These are phyloP conservation scores for Catostylus mosaicus DNA, from an alignment of 30 jellyfish, hydroid and myxozoan species.

Conservation along the genomic window DNA sequence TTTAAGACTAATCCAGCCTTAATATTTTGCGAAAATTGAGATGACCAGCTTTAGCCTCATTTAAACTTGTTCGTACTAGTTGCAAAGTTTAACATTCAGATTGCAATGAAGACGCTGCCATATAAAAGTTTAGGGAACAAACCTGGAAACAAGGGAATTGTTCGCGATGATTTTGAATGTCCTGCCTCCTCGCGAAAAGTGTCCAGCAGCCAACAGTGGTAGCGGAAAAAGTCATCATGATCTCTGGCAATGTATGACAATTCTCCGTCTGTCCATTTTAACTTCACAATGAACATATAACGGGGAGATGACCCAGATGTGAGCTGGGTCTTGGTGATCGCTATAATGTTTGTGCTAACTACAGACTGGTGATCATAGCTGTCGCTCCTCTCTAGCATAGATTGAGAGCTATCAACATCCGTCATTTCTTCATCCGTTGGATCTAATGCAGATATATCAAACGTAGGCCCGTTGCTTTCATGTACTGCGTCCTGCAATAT, in stretches of 20 bases:
- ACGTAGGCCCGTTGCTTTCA: background rate
- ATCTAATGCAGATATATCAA: background rate
- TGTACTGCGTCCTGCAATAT: background rate
- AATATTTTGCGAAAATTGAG: too few relatives aligned
- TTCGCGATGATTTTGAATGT: background rate
- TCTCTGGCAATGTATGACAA: constrained; percentile 45
- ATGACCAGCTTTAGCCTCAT: too few relatives aligned
- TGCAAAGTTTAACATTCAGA: too few relatives aligned
- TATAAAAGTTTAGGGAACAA: too few relatives aligned
- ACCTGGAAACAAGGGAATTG: constrained; percentile 75
- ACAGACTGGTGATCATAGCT: background rate
- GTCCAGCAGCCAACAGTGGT: constrained; percentile 76
- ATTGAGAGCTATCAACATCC: background rate
- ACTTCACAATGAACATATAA: constrained; percentile 46
- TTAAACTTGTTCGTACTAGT: too few relatives aligned
- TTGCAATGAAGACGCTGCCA: too few relatives aligned
- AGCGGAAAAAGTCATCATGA: constrained; percentile 69
- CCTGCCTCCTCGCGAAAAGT: constrained; percentile 70
- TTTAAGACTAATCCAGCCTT: too few relatives aligned
- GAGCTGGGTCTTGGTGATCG: constrained; percentile 33
- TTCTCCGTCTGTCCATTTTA: constrained; percentile 51
- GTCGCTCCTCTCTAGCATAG: background rate
- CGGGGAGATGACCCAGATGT: constrained; percentile 61
- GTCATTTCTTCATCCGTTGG: background rate
- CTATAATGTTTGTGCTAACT: constrained; percentile 3